Evolutionary conservation across 2,888 invertebrate genomes (phyloP).

Genomic region (Clepsis dumicolana): DNA sequence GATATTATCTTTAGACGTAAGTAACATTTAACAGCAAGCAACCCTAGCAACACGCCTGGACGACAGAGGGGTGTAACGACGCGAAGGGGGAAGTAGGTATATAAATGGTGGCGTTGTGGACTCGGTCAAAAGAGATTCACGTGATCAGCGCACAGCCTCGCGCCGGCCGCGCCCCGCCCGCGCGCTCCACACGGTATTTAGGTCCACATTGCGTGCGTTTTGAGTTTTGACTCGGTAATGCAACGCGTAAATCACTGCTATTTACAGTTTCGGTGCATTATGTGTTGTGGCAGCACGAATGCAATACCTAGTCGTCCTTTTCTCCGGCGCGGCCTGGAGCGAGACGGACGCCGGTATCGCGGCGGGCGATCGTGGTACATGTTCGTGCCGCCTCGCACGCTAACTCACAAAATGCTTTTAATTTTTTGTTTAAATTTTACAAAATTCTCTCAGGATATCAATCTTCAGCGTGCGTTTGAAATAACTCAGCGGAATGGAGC

Average conservation of each 20-base stretch:
- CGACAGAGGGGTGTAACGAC: no score
- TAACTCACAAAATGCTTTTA: neutral
- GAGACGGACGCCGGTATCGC: neutral
- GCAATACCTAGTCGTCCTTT: neutral
- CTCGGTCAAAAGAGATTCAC: no score
- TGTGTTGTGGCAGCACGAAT: neutral
- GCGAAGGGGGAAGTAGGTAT: no score
- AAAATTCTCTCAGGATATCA: neutral
- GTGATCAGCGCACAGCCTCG: no score
- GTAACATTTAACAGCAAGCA: no score
- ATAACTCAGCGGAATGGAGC: constrained; percentile 1
- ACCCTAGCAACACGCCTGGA: no score
- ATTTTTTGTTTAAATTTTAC: neutral
- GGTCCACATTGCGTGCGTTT: neutral
- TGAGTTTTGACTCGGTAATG: neutral
- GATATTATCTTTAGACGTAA: no score
- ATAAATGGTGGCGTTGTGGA: no score
- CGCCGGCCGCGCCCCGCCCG: no score
- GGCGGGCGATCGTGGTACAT: neutral
- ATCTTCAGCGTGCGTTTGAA: neutral
- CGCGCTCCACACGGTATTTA: no score
- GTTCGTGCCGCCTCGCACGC: neutral
- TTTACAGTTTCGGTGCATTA: constrained; percentile 1
- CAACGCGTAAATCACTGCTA: constrained; percentile 2
- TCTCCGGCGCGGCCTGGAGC: neutral